Evolutionary conservation across 1,140 invertebrate genomes (phyloP), one percentile per base, ranked within the genome.

Genomic region (Papilio aristodemus): DNA sequence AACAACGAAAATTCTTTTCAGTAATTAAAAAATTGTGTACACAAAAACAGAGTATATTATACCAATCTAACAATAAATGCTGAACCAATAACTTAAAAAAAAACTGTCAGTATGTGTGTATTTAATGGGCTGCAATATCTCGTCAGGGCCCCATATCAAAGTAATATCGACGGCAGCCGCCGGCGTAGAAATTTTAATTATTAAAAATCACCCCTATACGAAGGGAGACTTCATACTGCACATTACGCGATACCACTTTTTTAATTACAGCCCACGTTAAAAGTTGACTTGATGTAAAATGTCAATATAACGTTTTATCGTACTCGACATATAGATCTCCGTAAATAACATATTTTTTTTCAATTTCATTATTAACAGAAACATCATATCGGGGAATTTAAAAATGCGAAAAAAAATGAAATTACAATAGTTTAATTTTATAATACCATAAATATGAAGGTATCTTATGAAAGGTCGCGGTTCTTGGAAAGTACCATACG

Each of bases 141-240:
- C 69, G 69, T 27, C 57, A 63, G 69, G 68, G 41, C 62, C 71
- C 73, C 70, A 73, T 81, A 86, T 85, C 84, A 87, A 86, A 83
- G 81, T 80, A 85, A 86, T 87, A 87, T 87, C 71, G 79, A 75
- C 80, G 76, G 74, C 80, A 79, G 82, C 84, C 80, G 80, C 46
- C 75, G 82, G 83, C 82, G 79, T 85, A 84, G 80, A 86, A 85
- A 85, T 85, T 90, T 87, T 89, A 89, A 89, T 89, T 88, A 90
- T 89, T 89, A 89, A 90, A 90, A 90, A 90, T 86, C 87, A 85
- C 88, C 88, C 87, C 84, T 83, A 77, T 79, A 79, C 78, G 75
- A 81, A 80, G 84, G 83, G 84, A 78, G 80, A 71, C 73, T 69
- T 85, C 81, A 80, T 78, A 87, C 78, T 84, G 84, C 79, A 83